A percentile compares a stretch with the other conserved stretches of the same genome.
Evolutionary conservation across 2,113 vertebrate species (phyloP).

Genomic region (Nestor notabilis): DNA sequence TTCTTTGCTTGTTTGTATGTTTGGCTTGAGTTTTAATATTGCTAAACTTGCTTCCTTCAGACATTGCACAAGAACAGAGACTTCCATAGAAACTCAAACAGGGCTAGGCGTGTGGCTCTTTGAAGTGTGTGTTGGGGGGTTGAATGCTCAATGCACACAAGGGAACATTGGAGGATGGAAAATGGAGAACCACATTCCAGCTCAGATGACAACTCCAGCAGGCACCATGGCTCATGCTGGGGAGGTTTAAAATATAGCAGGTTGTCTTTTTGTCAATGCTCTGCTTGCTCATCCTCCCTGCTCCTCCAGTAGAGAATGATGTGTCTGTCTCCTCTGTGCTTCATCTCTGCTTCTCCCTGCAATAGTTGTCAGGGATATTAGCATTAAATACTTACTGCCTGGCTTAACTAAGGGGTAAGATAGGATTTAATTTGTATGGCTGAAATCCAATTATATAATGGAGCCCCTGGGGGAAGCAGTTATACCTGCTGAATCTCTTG

Average conservation of each 20-base stretch:
- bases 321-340: constrained; percentile 10
- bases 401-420: constrained; percentile 74
- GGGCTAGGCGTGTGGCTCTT: constrained; percentile 25
- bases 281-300: neutral
- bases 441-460: constrained; percentile 76
- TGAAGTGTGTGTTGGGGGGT: neutral
- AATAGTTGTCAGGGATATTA: constrained; percentile 71
- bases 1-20: constrained; percentile 6
- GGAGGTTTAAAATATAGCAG: neutral
- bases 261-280: neutral
- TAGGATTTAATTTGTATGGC: constrained; percentile 76
- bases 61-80: constrained; percentile 40
- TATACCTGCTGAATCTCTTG: constrained; percentile 73
- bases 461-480: constrained; percentile 69
- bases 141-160: neutral
- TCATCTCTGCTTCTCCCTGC: constrained; percentile 39
- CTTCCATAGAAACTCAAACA: neutral
- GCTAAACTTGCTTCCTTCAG: constrained; percentile 25
- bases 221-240: neutral
- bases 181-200: neutral
- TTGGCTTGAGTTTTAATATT: constrained; percentile 45
- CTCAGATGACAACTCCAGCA: neutral
- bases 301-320: neutral
- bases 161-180: neutral
- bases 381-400: constrained; percentile 74